These are phyloP conservation scores for Rousettus leschenaultii DNA, from an alignment of 2,113 vertebrate genomes.

Conservation along the genomic window DNA sequence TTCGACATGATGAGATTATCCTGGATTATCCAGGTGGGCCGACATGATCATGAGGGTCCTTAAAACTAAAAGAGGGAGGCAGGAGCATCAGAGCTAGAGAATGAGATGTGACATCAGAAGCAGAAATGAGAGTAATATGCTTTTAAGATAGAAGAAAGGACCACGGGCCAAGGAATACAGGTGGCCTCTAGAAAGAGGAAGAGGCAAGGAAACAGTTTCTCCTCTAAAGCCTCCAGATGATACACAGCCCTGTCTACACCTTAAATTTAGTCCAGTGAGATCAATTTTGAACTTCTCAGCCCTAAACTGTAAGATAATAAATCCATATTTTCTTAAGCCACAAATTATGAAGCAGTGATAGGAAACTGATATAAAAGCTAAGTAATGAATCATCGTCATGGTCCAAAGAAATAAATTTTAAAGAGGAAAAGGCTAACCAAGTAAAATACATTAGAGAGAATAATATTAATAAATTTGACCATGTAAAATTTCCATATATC, in stretches of 20 bases:
- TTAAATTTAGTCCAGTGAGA: background rate
- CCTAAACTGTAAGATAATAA: background rate
- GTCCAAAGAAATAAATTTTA: slow-evolving; percentile 4
- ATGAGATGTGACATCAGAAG: background rate
- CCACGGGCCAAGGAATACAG: background rate
- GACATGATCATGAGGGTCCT: background rate
- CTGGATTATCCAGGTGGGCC: background rate
- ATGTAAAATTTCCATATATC: background rate
- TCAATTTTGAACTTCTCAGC: background rate
- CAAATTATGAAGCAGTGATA: background rate
- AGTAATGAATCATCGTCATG: background rate
- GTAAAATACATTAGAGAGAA: background rate
- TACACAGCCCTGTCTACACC: background rate
- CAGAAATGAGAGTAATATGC: background rate
- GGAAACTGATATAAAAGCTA: background rate
- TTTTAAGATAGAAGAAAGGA: background rate
- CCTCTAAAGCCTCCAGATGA: background rate
- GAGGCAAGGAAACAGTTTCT: background rate
- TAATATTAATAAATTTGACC: background rate
- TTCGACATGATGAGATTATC: background rate
- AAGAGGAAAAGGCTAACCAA: background rate
- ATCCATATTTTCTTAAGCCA: background rate
- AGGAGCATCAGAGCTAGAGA: background rate
- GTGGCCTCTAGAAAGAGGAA: background rate
- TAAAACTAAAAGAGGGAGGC: background rate